Base-by-base conservation (phyloP, 2,888 invertebrate species). In the Meganola albula region DNA sequence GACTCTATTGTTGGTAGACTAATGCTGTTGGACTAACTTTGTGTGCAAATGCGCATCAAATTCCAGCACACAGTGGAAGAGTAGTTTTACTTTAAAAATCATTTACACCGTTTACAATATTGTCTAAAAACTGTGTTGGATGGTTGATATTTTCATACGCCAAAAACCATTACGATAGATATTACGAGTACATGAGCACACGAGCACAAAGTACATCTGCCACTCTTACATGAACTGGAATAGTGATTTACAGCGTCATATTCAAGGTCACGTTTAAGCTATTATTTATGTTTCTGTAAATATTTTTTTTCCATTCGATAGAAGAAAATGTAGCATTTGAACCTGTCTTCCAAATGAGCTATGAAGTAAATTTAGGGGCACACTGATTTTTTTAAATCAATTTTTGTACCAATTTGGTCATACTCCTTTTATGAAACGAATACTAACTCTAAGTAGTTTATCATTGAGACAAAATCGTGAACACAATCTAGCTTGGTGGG, bases 301-400 rank as follows among this genome's bases (percentile, higher is more conserved):
- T 6, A 16, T 4, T 5, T 16, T 16, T 16, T 16, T 16, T 16
- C 16, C 4, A 6, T 16, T 16, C 6, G 4, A 16, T 16, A 16
- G 16, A 16, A 16, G 4, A 16, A 16, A 16, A 16, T 16, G 16
- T 16, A 11, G n/a, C 16, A 16, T 16, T 16, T 16, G 16, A 16
- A 16, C 16, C 6, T 6, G 4, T 16, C 16, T 16, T 16, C 6
- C 12, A 27, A 10, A 1, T 36, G 31, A 18, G 38, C 37, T 14
- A 35, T 37, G 24, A 34, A 29, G 14, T 34, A 40, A 1, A 24
- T 32, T 4, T 50, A 46, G 38, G 33, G 46, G 10, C 10, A 30
- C 5, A 16, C 16, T 16, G 16, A 16, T 6, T 4, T 16, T 5
- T 16, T 16, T 16, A 5, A 5, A 16, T 6, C 16, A 16, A 16